Evolutionary conservation across 2,113 vertebrate genomes (phyloP).

Genomic region (Symphodus melops): DNA sequence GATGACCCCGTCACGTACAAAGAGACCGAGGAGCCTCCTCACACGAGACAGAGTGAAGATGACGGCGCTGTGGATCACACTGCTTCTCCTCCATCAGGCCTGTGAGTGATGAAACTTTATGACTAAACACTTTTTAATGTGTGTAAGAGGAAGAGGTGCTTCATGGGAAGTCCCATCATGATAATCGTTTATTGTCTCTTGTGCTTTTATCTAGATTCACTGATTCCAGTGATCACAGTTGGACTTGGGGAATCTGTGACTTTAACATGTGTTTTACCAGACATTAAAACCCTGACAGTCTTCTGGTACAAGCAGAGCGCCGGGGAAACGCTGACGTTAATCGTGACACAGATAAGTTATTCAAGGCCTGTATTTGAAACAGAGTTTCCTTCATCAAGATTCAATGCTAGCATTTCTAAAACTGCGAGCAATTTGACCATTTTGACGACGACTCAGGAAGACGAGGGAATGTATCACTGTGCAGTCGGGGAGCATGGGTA

Average conservation of each 20-base stretch:
- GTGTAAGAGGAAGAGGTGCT: too few species aligned
- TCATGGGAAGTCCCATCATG: too few species aligned
- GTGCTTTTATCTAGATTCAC: not conserved
- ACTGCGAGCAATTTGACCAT: not conserved
- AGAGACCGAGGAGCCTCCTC: not conserved
- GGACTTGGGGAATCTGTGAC: not conserved
- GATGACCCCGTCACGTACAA: not conserved
- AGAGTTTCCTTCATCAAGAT: not conserved
- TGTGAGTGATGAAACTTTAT: conserved; percentile 16
- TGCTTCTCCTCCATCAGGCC: conserved; percentile 17
- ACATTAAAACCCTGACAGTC: not conserved
- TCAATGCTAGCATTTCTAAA: not conserved
- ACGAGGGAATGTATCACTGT: not conserved
- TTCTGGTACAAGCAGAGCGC: not conserved
- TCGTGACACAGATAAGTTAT: not conserved
- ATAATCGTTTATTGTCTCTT: not conserved
- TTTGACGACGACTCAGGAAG: not conserved
- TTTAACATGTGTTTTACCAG: not conserved
- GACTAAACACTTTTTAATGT: too few species aligned
- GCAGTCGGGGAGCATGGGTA: not conserved
- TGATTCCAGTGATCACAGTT: not conserved
- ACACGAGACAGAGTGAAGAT: not conserved
- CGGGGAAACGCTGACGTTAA: not conserved
- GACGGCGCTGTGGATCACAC: not conserved
- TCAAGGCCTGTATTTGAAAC: not conserved